These are phyloP conservation scores for Mylabris phalerata DNA, from an alignment of 1,140 invertebrate genomes.

Conservation along the genomic window DNA sequence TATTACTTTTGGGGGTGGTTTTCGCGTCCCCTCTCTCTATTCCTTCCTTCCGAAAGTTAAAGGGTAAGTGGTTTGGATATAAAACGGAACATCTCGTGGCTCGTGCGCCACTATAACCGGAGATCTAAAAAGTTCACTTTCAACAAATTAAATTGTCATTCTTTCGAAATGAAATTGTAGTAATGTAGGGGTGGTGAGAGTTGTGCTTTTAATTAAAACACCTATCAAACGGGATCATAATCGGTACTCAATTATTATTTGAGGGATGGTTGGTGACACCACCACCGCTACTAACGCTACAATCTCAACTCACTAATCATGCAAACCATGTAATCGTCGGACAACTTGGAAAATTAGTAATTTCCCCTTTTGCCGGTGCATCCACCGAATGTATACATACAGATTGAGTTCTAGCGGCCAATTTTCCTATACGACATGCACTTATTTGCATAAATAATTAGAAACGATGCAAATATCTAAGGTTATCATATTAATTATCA, in stretches of 20 bases:
- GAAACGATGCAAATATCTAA: conserved; percentile 35
- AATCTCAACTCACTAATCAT: conserved; percentile 20
- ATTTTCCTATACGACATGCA: conserved; percentile 16
- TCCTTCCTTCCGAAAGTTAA: conserved; percentile 8
- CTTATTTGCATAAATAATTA: conserved; percentile 40
- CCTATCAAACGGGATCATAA: conserved; percentile 23
- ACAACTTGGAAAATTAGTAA: conserved; percentile 35
- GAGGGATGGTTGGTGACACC: not conserved
- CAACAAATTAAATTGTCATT: conserved; percentile 37
- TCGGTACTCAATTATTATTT: conserved; percentile 13
- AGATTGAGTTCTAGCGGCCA: not conserved
- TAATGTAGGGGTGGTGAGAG: conserved; percentile 10
- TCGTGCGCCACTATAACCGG: conserved; percentile 6
- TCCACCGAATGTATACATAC: not conserved
- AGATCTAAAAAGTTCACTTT: conserved; percentile 32
- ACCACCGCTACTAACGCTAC: conserved; percentile 2
- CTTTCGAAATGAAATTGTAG: conserved; percentile 21
- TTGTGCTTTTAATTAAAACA: conserved; percentile 26
- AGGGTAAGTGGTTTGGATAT: conserved; percentile 32
- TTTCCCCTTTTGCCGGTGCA: conserved; percentile 30
- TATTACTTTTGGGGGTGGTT: conserved; percentile 27
- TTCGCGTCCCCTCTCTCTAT: not conserved
- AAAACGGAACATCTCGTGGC: conserved; percentile 26
- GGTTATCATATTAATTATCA: conserved; percentile 11
- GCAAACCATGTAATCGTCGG: conserved; percentile 16